Evolutionary conservation across 2,113 vertebrate genomes (phyloP).

Genomic region (Ageneiosus marmoratus): DNA sequence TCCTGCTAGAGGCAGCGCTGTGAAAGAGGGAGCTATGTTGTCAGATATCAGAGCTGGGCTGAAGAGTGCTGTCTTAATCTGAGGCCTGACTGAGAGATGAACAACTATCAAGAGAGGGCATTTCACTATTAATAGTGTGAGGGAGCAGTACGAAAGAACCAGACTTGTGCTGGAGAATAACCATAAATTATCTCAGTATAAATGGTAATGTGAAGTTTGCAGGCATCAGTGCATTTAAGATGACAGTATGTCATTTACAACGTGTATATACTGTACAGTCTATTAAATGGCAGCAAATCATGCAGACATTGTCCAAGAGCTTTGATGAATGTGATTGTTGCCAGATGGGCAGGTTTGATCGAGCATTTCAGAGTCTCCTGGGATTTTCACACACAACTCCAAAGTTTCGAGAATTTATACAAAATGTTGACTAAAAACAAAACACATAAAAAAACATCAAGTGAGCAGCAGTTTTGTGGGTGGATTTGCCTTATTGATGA

Average conservation of each 20-base stretch:
- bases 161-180: background rate
- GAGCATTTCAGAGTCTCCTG: background rate
- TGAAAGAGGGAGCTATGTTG: constrained; percentile 15
- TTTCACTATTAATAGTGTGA: constrained; percentile 35
- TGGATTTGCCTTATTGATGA: background rate
- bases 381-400: background rate
- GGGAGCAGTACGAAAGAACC: background rate
- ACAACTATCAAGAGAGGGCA: constrained; percentile 6
- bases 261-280: background rate
- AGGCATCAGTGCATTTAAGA: constrained; percentile 25
- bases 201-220: background rate
- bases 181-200: constrained; percentile 27
- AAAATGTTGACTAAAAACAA: background rate
- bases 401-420: background rate
- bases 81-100: constrained; percentile 27
- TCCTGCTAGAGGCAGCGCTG: constrained; percentile 22
- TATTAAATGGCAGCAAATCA: background rate
- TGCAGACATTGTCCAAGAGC: background rate
- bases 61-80: constrained; percentile 14
- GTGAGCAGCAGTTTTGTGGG: background rate
- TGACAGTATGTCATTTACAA: constrained; percentile 5
- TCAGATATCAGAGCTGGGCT: constrained; percentile 44
- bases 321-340: background rate
- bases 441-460: background rate
- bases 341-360: background rate